Base-by-base conservation (phyloP, 2,113 vertebrate genomes). In the Dryoscopus gambensis region DNA sequence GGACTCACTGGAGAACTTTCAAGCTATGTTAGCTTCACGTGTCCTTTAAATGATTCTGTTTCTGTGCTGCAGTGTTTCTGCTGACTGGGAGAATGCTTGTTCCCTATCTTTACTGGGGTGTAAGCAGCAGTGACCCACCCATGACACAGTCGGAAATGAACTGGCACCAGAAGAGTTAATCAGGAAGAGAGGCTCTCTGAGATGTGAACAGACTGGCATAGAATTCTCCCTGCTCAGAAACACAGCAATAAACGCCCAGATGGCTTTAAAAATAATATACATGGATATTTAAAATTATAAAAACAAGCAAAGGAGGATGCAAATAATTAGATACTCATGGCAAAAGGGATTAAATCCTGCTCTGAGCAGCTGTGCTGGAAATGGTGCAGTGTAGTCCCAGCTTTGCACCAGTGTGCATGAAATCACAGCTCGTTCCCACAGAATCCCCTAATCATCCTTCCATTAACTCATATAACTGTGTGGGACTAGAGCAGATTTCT, bases 391-490 rank as follows among this genome's bases (percentile, higher is more conserved):
- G 31, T 15, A 74, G 44, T 52, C 53, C 33, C 4, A 0, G 71
- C 84, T 95, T 84, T 75, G 84, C 89, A 75, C 31, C 6, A 1
- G 17, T 10, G 44, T 84, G 89, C 87, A 69, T 95, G 91, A 87
- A 96, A 94, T 95, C 94, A 73, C 73, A 96, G 69, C 93, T 95
- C 12, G 0, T 90, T 95, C 88, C 75, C 1, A 4, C 90, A 96
- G 90, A 96, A 95, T 95, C 86, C 83, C 71, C 95, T 96, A 96
- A 96, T 96, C 95, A 90, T 68, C 11, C 10, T 96, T 96, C 95
- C 96, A 96, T 96, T 97, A 96, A 94, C 95, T 96, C 95, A 94
- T 94, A 90, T 94, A 96, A 96, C 76, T 95, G 96, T 96, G 92
- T 96, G 88, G 96, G 92, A 96, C 93, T 96, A 22, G 93, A 95